phyloP scores from a whole-genome alignment of 2,113 vertebrate genomes.

The Albula goreensis region DNA sequence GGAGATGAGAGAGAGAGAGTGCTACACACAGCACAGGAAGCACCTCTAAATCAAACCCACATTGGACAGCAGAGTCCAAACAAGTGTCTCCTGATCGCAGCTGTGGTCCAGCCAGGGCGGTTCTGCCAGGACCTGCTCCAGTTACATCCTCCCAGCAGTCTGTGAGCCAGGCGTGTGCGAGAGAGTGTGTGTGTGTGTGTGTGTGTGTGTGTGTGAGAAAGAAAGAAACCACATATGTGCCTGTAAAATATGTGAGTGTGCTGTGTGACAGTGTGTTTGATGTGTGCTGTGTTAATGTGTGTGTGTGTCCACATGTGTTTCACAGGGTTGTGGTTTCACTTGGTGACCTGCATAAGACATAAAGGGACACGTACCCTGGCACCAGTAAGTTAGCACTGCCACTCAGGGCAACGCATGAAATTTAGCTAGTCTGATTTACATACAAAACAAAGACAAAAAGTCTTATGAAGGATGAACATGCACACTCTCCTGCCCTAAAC shows the following conservation, averaged over 20 bases:
- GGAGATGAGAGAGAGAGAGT: too few species aligned
- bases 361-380: conserved; percentile 30
- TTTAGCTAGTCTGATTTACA: neutral
- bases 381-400: conserved; percentile 31
- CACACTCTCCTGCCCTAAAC: too few species aligned
- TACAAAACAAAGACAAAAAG: neutral
- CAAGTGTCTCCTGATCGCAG: neutral
- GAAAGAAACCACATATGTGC: too few species aligned
- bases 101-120: too few species aligned
- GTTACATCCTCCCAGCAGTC: neutral
- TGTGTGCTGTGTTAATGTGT: conserved; percentile 8
- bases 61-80: neutral
- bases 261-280: neutral
- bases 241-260: conserved; percentile 7
- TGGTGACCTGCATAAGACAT: conserved; percentile 39
- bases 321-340: conserved; percentile 37
- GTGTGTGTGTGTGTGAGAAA: too few species aligned
- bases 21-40: neutral
- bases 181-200: neutral
- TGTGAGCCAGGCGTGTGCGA: neutral
- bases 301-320: neutral
- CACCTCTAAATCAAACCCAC: neutral
- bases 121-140: neutral
- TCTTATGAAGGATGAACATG: neutral
- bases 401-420: conserved; percentile 21